Evolutionary conservation across 2,113 vertebrate genomes (phyloP).

Genomic region (Monarcha castaneiventris): DNA sequence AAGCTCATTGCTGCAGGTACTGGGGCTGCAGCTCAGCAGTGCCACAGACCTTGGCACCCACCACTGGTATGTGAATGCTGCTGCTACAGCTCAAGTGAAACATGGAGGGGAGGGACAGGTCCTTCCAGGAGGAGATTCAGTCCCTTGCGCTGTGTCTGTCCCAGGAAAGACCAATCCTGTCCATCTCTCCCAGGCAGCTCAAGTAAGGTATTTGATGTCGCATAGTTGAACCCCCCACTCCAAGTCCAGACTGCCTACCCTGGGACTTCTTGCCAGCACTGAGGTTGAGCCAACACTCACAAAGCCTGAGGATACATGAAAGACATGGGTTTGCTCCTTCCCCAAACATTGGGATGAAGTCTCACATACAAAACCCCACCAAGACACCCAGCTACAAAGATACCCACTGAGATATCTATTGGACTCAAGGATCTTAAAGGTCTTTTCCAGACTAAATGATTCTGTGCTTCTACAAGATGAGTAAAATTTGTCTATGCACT

Average conservation of each 20-base stretch:
- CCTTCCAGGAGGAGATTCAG: neutral
- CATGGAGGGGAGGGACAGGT: neutral
- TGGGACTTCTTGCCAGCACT: neutral
- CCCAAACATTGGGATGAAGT: neutral
- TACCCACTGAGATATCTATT: neutral
- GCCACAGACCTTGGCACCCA: neutral
- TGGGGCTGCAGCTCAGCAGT: neutral
- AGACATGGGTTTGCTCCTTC: rapidly evolving
- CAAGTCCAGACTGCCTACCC: neutral
- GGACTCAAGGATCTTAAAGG: neutral
- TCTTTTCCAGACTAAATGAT: neutral
- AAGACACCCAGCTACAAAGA: neutral
- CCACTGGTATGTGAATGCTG: rapidly evolving
- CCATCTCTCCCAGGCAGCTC: neutral
- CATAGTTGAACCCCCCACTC: neutral
- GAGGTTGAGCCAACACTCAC: neutral
- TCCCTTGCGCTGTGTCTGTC: neutral
- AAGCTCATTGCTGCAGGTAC: neutral
- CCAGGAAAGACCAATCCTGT: neutral
- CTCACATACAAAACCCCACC: neutral
- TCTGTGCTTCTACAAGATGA: neutral
- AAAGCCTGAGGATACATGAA: neutral
- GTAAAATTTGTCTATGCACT: neutral
- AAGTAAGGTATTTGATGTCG: neutral
- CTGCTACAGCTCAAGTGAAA: rapidly evolving